A percentile compares a stretch with the other conserved stretches of the same genome.
These are phyloP conservation scores for Coenonympha glycerion DNA, from an alignment of 2,888 invertebrate genomes.

Conservation along the genomic window DNA sequence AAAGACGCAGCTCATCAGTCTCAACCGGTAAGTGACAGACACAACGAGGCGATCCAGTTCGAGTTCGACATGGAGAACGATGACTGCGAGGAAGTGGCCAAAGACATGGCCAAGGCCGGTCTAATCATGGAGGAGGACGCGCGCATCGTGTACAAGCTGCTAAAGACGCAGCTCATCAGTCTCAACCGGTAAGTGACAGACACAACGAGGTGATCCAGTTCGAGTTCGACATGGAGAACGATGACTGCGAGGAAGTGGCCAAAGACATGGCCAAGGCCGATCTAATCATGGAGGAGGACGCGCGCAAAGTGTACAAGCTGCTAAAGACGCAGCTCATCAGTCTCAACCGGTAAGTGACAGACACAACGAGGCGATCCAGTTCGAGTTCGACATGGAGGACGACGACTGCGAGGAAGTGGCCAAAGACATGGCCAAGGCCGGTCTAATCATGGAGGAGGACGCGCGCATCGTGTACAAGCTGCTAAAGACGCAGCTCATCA, in stretches of 20 bases:
- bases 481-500: constrained; percentile 90
- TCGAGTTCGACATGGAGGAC: constrained; percentile 93
- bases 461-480: constrained; percentile 84
- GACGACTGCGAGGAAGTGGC: constrained; percentile 76
- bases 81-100: constrained; percentile 94
- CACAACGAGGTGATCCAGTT: constrained; percentile 97
- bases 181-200: constrained; percentile 11
- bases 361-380: constrained; percentile 95
- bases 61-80: constrained; percentile 95
- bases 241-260: constrained; percentile 95
- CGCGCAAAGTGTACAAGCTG: background rate
- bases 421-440: constrained; percentile 89
- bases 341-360: background rate
- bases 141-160: constrained; percentile 90
- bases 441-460: constrained; percentile 88
- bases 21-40: constrained; percentile 7
- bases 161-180: constrained; percentile 90
- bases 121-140: constrained; percentile 97
- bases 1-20: background rate
- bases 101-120: constrained; percentile 91
- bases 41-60: constrained; percentile 97
- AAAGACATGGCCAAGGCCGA: constrained; percentile 74
- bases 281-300: background rate
- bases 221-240: constrained; percentile 93
- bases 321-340: background rate